Conservation (phyloP, 2,888 invertebrate genomes). For the Caenorhabditis afra region DNA sequence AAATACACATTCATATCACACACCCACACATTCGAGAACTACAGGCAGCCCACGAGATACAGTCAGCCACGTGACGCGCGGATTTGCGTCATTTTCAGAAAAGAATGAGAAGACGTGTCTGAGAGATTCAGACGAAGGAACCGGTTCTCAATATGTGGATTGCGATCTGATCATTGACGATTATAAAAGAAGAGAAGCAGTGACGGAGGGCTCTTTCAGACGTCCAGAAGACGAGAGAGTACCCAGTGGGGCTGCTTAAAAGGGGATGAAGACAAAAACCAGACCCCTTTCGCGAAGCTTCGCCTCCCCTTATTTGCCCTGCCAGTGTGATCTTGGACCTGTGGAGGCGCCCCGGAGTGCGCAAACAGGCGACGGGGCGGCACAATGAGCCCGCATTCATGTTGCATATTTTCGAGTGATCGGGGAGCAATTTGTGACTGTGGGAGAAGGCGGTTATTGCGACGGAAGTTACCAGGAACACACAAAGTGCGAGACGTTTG, state of each 20-base stretch:
- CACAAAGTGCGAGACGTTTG: too few relatives aligned
- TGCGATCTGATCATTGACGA: too few relatives aligned
- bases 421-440: neutral
- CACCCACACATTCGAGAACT: constrained; percentile 44
- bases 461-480: neutral
- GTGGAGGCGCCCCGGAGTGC: constrained; percentile 12
- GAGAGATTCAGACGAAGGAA: too few relatives aligned
- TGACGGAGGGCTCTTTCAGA: neutral
- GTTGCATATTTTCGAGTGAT: constrained; percentile 26
- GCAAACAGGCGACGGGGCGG: constrained; percentile 31
- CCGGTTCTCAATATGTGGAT: too few relatives aligned
- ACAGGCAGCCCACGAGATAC: constrained; percentile 25
- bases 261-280: constrained; percentile 25
- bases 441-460: neutral
- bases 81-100: constrained; percentile 32
- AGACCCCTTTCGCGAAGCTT: constrained; percentile 22
- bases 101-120: too few relatives aligned
- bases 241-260: constrained; percentile 18
- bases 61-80: constrained; percentile 16
- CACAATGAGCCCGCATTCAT: constrained; percentile 31
- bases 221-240: constrained; percentile 5
- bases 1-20: too few relatives aligned
- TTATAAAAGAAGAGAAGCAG: too few relatives aligned
- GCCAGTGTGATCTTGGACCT: constrained; percentile 42
- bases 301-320: constrained; percentile 32